phyloP scores from a whole-genome alignment of 2,888 invertebrate species.

The Mechanitis mazaeus region DNA sequence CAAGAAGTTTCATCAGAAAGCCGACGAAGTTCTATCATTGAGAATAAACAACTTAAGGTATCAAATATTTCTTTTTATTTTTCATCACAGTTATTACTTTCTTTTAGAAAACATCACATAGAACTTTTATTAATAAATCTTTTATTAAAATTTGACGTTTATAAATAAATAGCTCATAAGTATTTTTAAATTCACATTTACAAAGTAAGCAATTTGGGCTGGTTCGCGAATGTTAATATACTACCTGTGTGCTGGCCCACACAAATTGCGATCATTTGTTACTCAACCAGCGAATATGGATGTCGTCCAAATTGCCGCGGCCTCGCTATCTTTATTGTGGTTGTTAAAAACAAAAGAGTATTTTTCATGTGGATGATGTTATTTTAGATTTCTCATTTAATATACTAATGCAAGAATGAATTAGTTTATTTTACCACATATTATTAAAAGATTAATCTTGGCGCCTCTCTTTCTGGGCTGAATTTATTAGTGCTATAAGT shows the following conservation, averaged over 20 bases:
- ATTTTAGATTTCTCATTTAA: neutral
- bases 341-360: slow-evolving; percentile 6
- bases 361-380: neutral
- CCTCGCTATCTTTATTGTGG: slow-evolving; percentile 7
- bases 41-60: slow-evolving; percentile 65
- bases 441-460: no score
- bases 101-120: neutral
- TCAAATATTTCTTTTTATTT: slow-evolving; percentile 16
- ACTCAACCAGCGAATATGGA: slow-evolving; percentile 7
- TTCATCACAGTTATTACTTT: neutral
- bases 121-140: neutral
- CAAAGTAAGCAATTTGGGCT: slow-evolving; percentile 7
- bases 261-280: slow-evolving; percentile 6
- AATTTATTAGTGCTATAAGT: neutral
- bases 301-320: slow-evolving; percentile 5
- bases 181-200: slow-evolving; percentile 6
- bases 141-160: slow-evolving; percentile 1
- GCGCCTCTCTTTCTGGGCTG: no score
- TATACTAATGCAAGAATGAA: neutral
- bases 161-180: slow-evolving; percentile 4
- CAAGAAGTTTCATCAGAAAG: slow-evolving; percentile 59
- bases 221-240: slow-evolving; percentile 6
- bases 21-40: slow-evolving; percentile 61
- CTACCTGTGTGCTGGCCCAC: slow-evolving; percentile 6
- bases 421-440: neutral